phyloP scores from a whole-genome alignment of 1,140 invertebrate genomes.

The Choristoneura fumiferana region DNA sequence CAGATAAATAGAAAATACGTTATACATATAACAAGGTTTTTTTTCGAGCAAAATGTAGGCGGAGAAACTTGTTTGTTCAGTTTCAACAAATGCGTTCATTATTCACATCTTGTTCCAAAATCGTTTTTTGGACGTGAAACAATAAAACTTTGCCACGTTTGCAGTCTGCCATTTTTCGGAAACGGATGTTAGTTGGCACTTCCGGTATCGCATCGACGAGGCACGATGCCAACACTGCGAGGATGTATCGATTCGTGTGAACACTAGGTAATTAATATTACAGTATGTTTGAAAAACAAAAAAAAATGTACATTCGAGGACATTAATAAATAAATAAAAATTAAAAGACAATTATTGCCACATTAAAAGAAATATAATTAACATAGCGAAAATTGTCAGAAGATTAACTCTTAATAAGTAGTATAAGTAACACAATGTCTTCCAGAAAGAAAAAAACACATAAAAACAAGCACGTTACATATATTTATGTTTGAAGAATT shows the following conservation, averaged over 20 bases:
- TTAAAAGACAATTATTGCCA: no score
- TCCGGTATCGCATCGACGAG: conserved; percentile 44
- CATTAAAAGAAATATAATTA: no score
- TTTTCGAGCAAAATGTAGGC: not conserved
- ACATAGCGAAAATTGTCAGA: no score
- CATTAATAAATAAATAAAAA: not conserved
- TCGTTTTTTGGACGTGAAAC: conserved; percentile 26
- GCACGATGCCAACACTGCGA: conserved; percentile 48
- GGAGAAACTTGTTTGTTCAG: not conserved
- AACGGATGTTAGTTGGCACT: conserved; percentile 58
- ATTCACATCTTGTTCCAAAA: not conserved
- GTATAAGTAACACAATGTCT: no score
- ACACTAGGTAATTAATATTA: conserved; percentile 22
- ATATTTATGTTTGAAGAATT: no score
- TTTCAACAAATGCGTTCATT: not conserved
- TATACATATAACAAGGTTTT: no score
- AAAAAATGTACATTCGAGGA: conserved; percentile 18
- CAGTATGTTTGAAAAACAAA: conserved; percentile 9
- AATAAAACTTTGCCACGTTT: conserved; percentile 40
- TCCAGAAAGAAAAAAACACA: no score
- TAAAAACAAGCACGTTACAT: no score
- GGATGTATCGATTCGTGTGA: conserved; percentile 26
- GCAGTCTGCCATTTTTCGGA: conserved; percentile 52
- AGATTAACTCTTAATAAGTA: no score
- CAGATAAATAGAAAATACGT: no score